Evolutionary conservation across 2,888 invertebrate species (phyloP).

Genomic region (Leucania comma): DNA sequence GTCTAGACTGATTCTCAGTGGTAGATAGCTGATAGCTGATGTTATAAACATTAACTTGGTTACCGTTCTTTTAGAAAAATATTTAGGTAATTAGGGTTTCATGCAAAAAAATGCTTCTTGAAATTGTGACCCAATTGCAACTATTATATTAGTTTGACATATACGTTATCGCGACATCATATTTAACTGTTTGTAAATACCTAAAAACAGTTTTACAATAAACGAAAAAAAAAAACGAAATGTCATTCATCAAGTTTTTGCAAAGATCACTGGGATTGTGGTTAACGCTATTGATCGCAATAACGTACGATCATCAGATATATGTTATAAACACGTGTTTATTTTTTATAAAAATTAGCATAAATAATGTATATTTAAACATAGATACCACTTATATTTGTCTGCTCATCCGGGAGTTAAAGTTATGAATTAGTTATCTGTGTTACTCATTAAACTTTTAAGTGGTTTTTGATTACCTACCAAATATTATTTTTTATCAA

Average conservation of each 20-base stretch:
- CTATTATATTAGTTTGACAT: too few relatives aligned
- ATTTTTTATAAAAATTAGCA: constrained; percentile 22
- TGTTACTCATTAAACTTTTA: not conserved
- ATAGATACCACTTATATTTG: constrained; percentile 15
- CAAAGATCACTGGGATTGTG: constrained; percentile 4
- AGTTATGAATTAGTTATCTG: constrained; percentile 24
- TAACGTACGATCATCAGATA: not conserved
- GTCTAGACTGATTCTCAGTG: too few relatives aligned
- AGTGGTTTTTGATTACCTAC: constrained; percentile 12
- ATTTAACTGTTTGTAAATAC: constrained; percentile 6
- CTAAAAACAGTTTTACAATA: constrained; percentile 3
- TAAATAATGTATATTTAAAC: constrained; percentile 22
- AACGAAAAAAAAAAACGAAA: not conserved
- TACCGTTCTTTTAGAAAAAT: too few relatives aligned
- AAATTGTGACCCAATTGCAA: too few relatives aligned
- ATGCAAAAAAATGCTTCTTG: too few relatives aligned
- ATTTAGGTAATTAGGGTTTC: too few relatives aligned
- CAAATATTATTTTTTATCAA: not conserved
- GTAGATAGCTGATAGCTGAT: too few relatives aligned
- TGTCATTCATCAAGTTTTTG: constrained; percentile 17
- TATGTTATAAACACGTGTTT: constrained; percentile 16
- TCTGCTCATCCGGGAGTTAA: constrained; percentile 32
- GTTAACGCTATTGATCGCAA: constrained; percentile 16
- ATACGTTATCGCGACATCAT: too few relatives aligned
- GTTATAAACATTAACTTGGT: too few relatives aligned